Base-by-base conservation (phyloP, 2,797 vertebrate species). In the Echiichthys vipera region DNA sequence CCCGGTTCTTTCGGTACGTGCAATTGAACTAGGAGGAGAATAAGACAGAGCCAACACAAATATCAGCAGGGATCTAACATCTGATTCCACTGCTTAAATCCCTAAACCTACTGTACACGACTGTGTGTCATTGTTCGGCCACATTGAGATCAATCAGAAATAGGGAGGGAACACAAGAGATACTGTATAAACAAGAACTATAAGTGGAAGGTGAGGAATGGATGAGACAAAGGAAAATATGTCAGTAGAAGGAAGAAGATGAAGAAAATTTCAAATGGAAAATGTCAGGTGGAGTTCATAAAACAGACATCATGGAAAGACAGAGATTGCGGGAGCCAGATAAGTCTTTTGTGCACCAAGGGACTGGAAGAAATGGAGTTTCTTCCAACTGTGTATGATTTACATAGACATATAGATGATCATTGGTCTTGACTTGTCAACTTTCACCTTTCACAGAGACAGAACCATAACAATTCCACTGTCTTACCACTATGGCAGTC, bases 21-120 rank as follows among this genome's bases (percentile, higher is more conserved):
- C 98, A 99, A 74, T 98, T 98, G 87, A 99, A 98, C 98, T 99
- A 78, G 55, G 78, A 84, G 29, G 20, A 80, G 65, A 87, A 46
- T 27, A 74, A 34, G 24, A 80, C 24, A 76, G 50, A 80, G 47
- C 73, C 69, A 82, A 80, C 7, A 63, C 10, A 80, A 87, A 85
- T 42, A 83, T 84, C 59, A 88, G 64, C 58, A 57, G 58, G 73
- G 51, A 61, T 36, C 58, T 70, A 65, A 80, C 20, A 51, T 59
- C 25, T 45, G 45, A 80, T 59, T 72, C 40, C 64, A 67, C 5
- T 1, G 37, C 29, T 24, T 4, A 62, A 47, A 15, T 17, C 18
- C 5, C 18, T 78, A 57, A 37, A 25, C 64, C 30, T 12, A 7
- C n/a, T n/a, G n/a, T n/a, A n/a, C 66, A 39, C 50, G 43, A 57